Base-by-base conservation (phyloP, 35 echinoderm and acorn worm genomes). In the Patiria miniata region DNA sequence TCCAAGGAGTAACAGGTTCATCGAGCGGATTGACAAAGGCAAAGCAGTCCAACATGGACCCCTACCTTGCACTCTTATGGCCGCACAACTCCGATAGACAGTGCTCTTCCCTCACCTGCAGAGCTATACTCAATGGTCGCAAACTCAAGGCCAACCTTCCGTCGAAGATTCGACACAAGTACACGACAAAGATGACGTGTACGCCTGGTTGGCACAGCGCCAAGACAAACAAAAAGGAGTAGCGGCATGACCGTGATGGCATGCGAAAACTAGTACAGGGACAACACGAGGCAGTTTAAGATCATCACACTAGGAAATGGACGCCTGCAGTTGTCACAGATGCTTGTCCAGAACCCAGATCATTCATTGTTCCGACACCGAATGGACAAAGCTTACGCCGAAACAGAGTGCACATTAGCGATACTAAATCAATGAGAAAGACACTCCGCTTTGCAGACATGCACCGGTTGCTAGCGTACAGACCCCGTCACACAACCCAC, bases 1-100 rank as follows among this genome's bases (percentile, higher is more conserved):
- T 29, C 85, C 89, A 7, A 78, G 84, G 57, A 91, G 77, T 8
- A 91, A 95, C 69, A 83, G 93, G 52, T 85, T 94, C 18, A 84
- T 90, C 3, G 93, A 82, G 42, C 40, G 93, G n/a, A 68, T 78
- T 88, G 86, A 39, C 9, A 0, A 93, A 93, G 37, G 78, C 50
- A 17, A 61, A 58, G 47, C 22, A 88, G 28, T 30, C 29, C 6
- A 21, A 83, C 18, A 40, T 36, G 42, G 85, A 87, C 59, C 37
- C 81, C 17, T 50, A 93, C n/a, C 38, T 81, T 37, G 84, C 84
- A 77, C 57, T 93, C 0, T 26, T 93, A 33, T 79, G 78, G n/a
- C 78, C 55, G 86, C 78, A 88, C 85, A 37, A 93, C 85, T 37
- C 85, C 39, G 33, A 36, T 93, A 37, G 85, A 87, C 47, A 82